Base-by-base conservation (phyloP, 2,888 invertebrate genomes). In the Macrophya alboannulata region DNA sequence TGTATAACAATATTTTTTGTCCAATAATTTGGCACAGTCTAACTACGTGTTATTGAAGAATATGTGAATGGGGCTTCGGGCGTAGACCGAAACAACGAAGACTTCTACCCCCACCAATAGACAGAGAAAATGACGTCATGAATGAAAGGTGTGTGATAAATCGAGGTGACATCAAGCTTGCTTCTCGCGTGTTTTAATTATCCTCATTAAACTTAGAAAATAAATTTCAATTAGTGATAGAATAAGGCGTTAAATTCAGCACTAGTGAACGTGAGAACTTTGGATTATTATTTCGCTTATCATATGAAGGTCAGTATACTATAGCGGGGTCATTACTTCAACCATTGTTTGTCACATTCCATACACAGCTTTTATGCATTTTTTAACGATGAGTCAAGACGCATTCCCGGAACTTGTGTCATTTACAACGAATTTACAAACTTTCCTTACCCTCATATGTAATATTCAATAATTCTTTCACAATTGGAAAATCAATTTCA, bases 81-180 rank as follows among this genome's bases (percentile, higher is more conserved):
- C 89, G 88, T 88, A 86, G 86, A 88, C 87, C 85, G 87, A 81
- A 84, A 87, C 88, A 12, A 62, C 76, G 48, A 31, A n/a, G 43
- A 37, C 65, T 85, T 85, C 65, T 8, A 68, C 68, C 83, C 65
- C 68, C 68, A 68, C 83, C 83, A 37, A 48, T 68, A 15, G 48
- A 48, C 25, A 12, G 40, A 83, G 51, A 91, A 89, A 90, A 91
- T 92, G 92, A 92, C 91, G 92, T 92, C 90, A 91, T 89, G 88
- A 89, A 88, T 88, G 89, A 89, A 88, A 87, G 88, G 88, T 88
- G 87, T 86, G 84, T 84, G 86, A 87, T 90, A 83, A 68, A 83
- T 68, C 83, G 83, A 65, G 65, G 83, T 83, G 83, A 83, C 83
- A 83, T 68, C 81, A 71, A 71, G 68, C 71, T 48, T 71, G 43